phyloP scores from a whole-genome alignment of 2,113 vertebrate genomes.

The Aramus guarauna region DNA sequence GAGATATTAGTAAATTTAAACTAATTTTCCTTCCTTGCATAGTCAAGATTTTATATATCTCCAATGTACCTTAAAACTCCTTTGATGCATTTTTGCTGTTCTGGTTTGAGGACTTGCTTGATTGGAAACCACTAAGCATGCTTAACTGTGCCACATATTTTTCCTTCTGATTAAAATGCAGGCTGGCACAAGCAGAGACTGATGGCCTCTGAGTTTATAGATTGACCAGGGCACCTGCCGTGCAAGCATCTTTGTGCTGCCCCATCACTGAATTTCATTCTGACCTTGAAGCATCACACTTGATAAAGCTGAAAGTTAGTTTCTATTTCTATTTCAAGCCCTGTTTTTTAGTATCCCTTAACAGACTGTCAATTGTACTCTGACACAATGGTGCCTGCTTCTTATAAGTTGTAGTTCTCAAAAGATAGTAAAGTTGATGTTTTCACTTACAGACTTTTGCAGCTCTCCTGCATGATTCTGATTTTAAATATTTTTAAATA shows the following conservation, averaged over 20 bases:
- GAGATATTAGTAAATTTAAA: not conserved
- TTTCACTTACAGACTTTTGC: not conserved
- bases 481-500: not conserved
- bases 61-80: not conserved
- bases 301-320: slow-evolving; percentile 68
- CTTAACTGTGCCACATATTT: slow-evolving; percentile 44
- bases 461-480: not conserved
- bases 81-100: not conserved
- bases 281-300: slow-evolving; percentile 68
- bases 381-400: not conserved
- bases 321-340: slow-evolving; percentile 63
- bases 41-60: not conserved
- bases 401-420: not conserved
- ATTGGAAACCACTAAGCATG: slow-evolving; percentile 20
- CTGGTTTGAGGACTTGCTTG: not conserved
- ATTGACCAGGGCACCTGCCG: slow-evolving; percentile 68
- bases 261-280: slow-evolving; percentile 66
- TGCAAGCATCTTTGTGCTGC: slow-evolving; percentile 69
- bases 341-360: slow-evolving; percentile 51
- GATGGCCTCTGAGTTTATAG: slow-evolving; percentile 69
- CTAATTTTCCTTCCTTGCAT: not conserved
- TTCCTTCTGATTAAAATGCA: slow-evolving; percentile 57
- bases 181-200: slow-evolving; percentile 58
- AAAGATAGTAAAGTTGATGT: not conserved
- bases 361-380: slow-evolving; percentile 48